Conservation (phyloP, 2,113 vertebrate species). For the Peromyscus maniculatus region DNA sequence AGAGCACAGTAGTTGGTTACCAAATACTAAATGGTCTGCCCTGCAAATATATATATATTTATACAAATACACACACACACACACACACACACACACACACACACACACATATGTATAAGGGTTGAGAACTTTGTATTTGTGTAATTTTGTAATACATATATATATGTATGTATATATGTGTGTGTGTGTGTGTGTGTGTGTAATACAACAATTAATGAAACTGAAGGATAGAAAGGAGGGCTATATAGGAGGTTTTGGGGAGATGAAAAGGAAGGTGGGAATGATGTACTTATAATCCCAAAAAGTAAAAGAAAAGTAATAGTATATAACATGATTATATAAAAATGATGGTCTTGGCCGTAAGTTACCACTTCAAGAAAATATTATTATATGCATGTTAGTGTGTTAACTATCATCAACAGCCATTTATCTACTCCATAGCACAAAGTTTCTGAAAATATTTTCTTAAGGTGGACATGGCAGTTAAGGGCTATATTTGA, state of each 20-base stretch:
- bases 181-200: neutral
- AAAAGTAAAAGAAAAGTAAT: neutral
- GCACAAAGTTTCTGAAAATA: neutral
- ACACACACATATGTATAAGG: neutral
- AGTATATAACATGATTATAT: neutral
- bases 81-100: no score
- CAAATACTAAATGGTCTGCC: neutral
- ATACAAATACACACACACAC: no score
- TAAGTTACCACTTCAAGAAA: neutral
- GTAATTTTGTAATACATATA: neutral
- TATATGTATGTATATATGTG: no score
- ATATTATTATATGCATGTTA: neutral
- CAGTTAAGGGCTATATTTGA: accelerated
- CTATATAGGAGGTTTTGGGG: neutral
- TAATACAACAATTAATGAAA: neutral
- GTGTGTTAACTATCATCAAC: neutral
- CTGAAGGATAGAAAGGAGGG: neutral
- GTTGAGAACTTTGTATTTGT: neutral
- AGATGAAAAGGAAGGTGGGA: neutral
- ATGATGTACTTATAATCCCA: neutral
- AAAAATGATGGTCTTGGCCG: neutral
- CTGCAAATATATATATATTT: neutral
- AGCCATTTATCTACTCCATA: neutral
- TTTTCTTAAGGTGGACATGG: neutral
- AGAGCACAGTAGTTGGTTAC: neutral